A percentile compares a stretch with the other conserved stretches of the same genome.
Evolutionary conservation across 2,113 vertebrate species (phyloP).

Genomic region (Hippocampus zosterae): DNA sequence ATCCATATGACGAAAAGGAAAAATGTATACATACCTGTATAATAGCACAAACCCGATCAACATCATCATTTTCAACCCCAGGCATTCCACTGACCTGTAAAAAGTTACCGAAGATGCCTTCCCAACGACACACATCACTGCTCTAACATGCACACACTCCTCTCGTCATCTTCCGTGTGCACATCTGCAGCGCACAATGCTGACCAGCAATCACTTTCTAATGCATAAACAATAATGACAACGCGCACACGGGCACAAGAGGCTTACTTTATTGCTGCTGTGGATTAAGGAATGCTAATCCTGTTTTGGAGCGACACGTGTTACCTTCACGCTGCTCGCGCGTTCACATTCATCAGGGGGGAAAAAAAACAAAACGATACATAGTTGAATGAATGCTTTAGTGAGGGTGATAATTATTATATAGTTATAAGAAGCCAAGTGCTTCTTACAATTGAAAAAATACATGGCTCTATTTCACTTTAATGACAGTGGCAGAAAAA

Average conservation of each 20-base stretch:
- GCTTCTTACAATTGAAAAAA: not conserved
- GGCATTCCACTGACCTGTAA: conserved; percentile 44
- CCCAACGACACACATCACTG: not conserved
- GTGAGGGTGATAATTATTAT: not conserved
- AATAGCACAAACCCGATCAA: not conserved
- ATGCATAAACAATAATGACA: conserved; percentile 2
- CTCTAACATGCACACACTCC: not conserved
- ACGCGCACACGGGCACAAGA: conserved; percentile 8
- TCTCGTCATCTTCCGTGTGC: conserved; percentile 2
- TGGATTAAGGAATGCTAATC: conserved; percentile 53
- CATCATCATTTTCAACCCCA: not conserved
- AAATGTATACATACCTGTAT: not conserved
- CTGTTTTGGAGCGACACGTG: conserved; percentile 44
- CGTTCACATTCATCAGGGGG: not conserved
- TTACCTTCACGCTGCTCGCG: conserved; percentile 14
- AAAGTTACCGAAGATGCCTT: conserved; percentile 11
- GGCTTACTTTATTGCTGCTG: conserved; percentile 34
- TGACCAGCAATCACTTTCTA: conserved; percentile 14
- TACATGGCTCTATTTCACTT: too few relatives aligned
- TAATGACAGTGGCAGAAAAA: too few relatives aligned
- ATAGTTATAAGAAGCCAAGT: not conserved
- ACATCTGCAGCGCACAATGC: conserved; percentile 26
- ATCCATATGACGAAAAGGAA: conserved; percentile 3
- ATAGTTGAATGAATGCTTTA: not conserved
- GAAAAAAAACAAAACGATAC: not conserved